phyloP scores from a whole-genome alignment of 2,113 vertebrate genomes.

The Galbula dea region DNA sequence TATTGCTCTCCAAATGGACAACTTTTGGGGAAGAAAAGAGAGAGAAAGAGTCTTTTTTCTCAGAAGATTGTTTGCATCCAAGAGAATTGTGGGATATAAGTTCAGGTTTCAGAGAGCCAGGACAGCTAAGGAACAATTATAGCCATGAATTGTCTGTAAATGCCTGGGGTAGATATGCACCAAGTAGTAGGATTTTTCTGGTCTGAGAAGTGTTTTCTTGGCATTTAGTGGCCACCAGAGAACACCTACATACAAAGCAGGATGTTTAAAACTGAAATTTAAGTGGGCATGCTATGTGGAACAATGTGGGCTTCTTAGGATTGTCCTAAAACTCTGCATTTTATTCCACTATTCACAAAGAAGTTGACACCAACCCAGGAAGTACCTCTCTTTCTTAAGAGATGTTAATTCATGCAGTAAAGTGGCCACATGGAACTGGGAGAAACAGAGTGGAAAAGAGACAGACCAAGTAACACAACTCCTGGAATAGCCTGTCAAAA shows the following conservation, averaged over 20 bases:
- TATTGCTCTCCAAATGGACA: background rate
- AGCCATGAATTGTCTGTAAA: constrained; percentile 15
- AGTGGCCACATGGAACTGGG: background rate
- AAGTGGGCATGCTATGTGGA: background rate
- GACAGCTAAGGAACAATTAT: constrained; percentile 41
- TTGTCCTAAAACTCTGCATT: background rate
- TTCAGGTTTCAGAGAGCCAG: constrained; percentile 27
- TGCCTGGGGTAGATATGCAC: background rate
- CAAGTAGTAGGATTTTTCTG: background rate
- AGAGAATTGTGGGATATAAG: constrained; percentile 7
- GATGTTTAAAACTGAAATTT: background rate
- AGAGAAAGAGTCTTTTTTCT: background rate
- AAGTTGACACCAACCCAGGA: background rate
- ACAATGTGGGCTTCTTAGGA: background rate
- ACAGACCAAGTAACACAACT: background rate
- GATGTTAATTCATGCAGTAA: background rate
- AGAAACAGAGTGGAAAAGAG: background rate
- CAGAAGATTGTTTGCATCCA: constrained; percentile 6
- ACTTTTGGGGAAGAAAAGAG: background rate
- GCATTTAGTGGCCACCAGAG: background rate
- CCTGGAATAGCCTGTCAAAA: background rate
- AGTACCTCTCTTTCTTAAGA: background rate
- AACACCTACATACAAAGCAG: background rate
- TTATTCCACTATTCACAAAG: background rate
- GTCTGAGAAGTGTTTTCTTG: background rate